These are phyloP conservation scores for Dascillus cervinus DNA, from an alignment of 2,888 invertebrate genomes.

Conservation along the genomic window DNA sequence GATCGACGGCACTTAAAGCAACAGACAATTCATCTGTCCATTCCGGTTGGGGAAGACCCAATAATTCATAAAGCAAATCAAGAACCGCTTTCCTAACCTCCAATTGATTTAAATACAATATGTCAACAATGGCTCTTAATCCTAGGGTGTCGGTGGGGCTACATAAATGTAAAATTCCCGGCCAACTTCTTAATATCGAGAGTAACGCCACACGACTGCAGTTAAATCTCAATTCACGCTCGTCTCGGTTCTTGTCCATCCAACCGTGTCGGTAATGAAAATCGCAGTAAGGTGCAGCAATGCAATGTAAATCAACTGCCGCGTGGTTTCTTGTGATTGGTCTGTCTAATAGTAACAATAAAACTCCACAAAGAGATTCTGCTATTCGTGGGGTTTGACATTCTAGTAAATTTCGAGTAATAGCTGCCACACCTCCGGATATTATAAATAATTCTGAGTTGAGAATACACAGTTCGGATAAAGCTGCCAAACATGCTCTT, in stretches of 20 bases:
- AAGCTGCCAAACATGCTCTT: slow-evolving; percentile 75
- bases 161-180: slow-evolving; percentile 83
- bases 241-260: slow-evolving; percentile 65
- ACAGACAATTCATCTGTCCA: slow-evolving; percentile 91
- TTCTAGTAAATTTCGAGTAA: slow-evolving; percentile 74
- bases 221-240: slow-evolving; percentile 73
- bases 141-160: slow-evolving; percentile 69
- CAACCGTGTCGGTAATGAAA: slow-evolving; percentile 71
- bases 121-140: slow-evolving; percentile 68
- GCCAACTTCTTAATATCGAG: slow-evolving; percentile 84
- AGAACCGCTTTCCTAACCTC: slow-evolving; percentile 89
- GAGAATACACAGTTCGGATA: slow-evolving; percentile 82
- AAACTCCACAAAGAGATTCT: slow-evolving; percentile 82
- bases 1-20: slow-evolving; percentile 83
- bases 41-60: slow-evolving; percentile 79
- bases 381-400: slow-evolving; percentile 83
- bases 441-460: slow-evolving; percentile 74
- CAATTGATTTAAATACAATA: slow-evolving; percentile 75
- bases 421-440: slow-evolving; percentile 76
- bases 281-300: slow-evolving; percentile 92
- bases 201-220: slow-evolving; percentile 78
- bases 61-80: slow-evolving; percentile 84
- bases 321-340: slow-evolving; percentile 71
- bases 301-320: slow-evolving; percentile 73
- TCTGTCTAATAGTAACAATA: slow-evolving; percentile 77